phyloP scores from a whole-genome alignment of 2,888 invertebrate species.

The Meteorus colon region DNA sequence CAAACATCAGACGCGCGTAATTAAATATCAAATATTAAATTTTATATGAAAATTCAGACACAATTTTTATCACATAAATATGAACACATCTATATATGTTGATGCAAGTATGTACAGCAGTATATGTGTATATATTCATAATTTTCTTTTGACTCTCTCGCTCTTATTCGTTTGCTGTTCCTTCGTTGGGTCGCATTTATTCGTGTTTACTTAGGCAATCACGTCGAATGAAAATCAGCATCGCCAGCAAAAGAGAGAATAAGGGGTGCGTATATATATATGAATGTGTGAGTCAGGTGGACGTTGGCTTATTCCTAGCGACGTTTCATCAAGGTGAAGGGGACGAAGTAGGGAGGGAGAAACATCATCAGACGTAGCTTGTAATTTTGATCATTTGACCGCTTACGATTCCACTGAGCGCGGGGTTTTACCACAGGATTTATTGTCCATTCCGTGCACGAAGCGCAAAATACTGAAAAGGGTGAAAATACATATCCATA shows the following conservation, averaged over 20 bases:
- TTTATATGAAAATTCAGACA: no score
- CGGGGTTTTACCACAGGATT: constrained; percentile 66
- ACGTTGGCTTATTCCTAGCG: constrained; percentile 59
- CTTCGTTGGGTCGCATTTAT: neutral
- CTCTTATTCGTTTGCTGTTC: neutral
- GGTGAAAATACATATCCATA: constrained; percentile 24
- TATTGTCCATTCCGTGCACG: constrained; percentile 57
- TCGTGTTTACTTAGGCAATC: constrained; percentile 36
- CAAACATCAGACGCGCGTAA: no score
- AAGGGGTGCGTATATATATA: constrained; percentile 31
- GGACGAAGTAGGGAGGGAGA: constrained; percentile 49
- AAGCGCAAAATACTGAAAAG: constrained; percentile 49
- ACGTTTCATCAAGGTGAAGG: constrained; percentile 56
- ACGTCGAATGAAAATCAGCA: constrained; percentile 3
- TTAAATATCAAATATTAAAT: no score
- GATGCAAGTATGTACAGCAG: no score
- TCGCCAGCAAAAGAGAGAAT: constrained; percentile 18
- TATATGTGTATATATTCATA: neutral
- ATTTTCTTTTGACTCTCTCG: neutral
- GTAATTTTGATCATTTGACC: constrained; percentile 73
- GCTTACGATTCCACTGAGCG: constrained; percentile 63
- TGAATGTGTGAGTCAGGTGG: constrained; percentile 41
- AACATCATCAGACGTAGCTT: constrained; percentile 70
- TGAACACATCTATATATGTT: no score
- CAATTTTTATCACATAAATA: no score